Evolutionary conservation across 2,113 vertebrate genomes (phyloP).

Genomic region (Uropsilus gracilis): DNA sequence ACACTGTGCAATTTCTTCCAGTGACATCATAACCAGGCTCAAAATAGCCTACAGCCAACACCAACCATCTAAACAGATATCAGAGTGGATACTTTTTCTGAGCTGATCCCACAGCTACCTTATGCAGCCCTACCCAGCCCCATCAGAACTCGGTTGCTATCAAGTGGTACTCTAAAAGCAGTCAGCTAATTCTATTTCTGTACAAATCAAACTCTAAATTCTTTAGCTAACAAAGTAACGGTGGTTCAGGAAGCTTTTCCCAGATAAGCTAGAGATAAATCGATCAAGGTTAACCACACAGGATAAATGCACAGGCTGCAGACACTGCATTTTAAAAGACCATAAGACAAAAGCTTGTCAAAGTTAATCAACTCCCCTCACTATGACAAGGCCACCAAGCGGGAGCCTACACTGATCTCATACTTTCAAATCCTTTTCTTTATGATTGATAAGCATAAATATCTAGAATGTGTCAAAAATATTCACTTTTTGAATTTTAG

Average conservation of each 20-base stretch:
- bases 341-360: slow-evolving; percentile 84
- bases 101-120: not conserved
- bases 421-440: slow-evolving; percentile 68
- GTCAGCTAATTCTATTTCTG: not conserved
- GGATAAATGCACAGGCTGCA: slow-evolving; percentile 80
- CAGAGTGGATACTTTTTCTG: not conserved
- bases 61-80: not conserved
- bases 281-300: slow-evolving; percentile 72
- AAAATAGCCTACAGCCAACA: not conserved
- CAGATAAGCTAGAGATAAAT: slow-evolving; percentile 66
- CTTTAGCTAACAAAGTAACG: not conserved
- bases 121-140: not conserved
- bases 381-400: slow-evolving; percentile 71
- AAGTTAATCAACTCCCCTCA: slow-evolving; percentile 69
- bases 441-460: slow-evolving; percentile 21
- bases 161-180: not conserved
- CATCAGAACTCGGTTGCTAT: not conserved
- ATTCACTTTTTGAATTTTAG: not conserved
- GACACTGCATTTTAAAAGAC: slow-evolving; percentile 75
- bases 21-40: slow-evolving; percentile 8
- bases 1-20: not conserved
- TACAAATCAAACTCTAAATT: slow-evolving; percentile 9
- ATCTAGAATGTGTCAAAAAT: not conserved
- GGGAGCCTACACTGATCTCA: slow-evolving; percentile 57
- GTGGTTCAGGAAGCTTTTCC: slow-evolving; percentile 43